Percentiles rank a stretch among this genome's conserved stretches.
These are phyloP conservation scores for Hoplodrina ambigua DNA, from an alignment of 2,888 invertebrate genomes.

Conservation along the genomic window DNA sequence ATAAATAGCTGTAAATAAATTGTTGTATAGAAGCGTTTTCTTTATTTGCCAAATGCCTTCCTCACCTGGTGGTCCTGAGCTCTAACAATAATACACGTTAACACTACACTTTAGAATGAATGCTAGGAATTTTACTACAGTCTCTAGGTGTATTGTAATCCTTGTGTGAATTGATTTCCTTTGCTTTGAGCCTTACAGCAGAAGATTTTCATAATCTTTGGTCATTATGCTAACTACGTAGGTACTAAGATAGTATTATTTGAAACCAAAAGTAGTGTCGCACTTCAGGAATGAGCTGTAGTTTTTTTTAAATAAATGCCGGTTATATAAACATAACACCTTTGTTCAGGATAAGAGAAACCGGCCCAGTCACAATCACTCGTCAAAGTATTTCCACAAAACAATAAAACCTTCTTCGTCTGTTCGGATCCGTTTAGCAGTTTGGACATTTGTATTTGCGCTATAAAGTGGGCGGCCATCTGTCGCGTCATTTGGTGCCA, in stretches of 20 bases:
- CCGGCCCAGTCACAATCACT: neutral
- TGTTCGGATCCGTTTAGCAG: conserved; percentile 10
- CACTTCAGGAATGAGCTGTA: neutral
- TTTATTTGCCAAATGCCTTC: neutral
- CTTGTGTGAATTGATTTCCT: neutral
- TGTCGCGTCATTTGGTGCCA: conserved; percentile 16
- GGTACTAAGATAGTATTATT: no score
- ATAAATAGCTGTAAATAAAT: neutral
- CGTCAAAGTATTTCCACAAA: conserved; percentile 1
- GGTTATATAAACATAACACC: no score
- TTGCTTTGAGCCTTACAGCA: neutral
- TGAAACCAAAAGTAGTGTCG: no score
- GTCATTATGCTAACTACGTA: no score
- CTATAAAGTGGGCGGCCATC: conserved; percentile 13
- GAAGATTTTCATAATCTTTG: no score
- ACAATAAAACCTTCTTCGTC: conserved; percentile 3
- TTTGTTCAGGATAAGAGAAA: neutral
- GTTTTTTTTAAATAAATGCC: neutral
- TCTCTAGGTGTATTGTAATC: no score
- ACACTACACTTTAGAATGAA: no score
- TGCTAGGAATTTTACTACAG: neutral
- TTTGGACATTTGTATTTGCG: conserved; percentile 19
- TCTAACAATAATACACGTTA: neutral
- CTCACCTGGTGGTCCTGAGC: neutral
- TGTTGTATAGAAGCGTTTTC: neutral